Evolutionary conservation across 2,888 invertebrate species (phyloP).

Genomic region (Drosophila anomelani): DNA sequence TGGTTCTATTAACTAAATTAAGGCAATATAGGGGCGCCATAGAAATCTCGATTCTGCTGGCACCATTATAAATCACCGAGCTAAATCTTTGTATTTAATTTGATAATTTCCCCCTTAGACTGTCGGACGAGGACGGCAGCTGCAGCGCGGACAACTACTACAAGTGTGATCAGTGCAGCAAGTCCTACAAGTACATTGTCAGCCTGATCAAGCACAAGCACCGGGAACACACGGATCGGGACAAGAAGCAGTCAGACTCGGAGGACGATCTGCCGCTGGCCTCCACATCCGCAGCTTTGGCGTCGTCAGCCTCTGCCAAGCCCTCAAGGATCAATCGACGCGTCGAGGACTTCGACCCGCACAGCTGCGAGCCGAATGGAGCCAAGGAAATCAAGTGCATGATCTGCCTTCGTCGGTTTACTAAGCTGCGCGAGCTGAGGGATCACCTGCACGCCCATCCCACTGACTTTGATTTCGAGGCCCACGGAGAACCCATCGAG

Average conservation of each 20-base stretch:
- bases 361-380: constrained; percentile 81
- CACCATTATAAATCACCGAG: not conserved
- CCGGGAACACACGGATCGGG: constrained; percentile 43
- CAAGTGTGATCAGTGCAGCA: constrained; percentile 66
- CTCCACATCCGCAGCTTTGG: constrained; percentile 32
- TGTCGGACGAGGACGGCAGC: constrained; percentile 60
- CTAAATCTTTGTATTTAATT: not conserved
- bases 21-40: not conserved
- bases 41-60: constrained; percentile 8
- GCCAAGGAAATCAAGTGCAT: constrained; percentile 83
- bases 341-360: constrained; percentile 64
- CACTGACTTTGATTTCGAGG: constrained; percentile 65
- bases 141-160: constrained; percentile 57
- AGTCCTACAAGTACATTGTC: constrained; percentile 64
- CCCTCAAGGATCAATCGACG: constrained; percentile 63
- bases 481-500: constrained; percentile 63
- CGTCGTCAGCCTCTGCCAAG: constrained; percentile 26
- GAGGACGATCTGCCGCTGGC: constrained; percentile 45
- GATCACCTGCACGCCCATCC: constrained; percentile 76
- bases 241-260: constrained; percentile 45
- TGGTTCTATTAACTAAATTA: not conserved
- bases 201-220: constrained; percentile 68
- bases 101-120: constrained; percentile 23
- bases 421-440: constrained; percentile 79
- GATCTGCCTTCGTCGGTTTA: constrained; percentile 82